A percentile compares a stretch with the other conserved stretches of the same genome.
Evolutionary conservation across 2,113 vertebrate species (phyloP).

Genomic region (Otocyon megalotis): DNA sequence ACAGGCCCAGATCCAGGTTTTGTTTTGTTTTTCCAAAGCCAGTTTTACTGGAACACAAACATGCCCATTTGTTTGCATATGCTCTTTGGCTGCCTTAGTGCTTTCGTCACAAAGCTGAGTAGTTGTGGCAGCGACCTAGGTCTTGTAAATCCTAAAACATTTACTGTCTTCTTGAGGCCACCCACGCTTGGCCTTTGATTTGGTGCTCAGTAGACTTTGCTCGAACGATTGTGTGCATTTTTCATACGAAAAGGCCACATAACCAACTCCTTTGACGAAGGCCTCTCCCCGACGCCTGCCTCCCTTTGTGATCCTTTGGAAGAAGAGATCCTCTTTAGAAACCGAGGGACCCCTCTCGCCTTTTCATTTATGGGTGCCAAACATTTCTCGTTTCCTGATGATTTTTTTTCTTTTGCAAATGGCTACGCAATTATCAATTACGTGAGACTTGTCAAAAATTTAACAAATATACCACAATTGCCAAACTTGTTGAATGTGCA

Average conservation of each 20-base stretch:
- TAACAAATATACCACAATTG: background rate
- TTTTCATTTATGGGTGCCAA: background rate
- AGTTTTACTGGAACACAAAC: background rate
- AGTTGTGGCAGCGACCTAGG: background rate
- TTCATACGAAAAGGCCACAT: background rate
- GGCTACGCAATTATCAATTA: background rate
- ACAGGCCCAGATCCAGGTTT: background rate
- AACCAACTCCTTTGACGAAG: background rate
- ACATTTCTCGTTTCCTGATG: background rate
- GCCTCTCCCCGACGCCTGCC: background rate
- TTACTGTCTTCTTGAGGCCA: background rate
- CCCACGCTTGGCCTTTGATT: background rate
- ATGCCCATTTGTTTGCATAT: background rate
- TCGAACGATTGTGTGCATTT: background rate
- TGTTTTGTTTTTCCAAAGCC: background rate
- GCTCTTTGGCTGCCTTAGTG: background rate
- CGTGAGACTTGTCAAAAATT: background rate
- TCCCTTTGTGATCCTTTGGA: background rate
- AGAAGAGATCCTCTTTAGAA: conserved; percentile 29
- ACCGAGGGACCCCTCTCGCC: background rate
- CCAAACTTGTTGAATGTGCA: background rate
- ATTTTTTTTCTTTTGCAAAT: conserved; percentile 28
- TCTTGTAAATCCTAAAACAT: background rate
- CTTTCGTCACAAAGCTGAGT: background rate
- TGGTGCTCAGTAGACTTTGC: background rate